Base-by-base conservation (phyloP, 92 coral and sea anemone species). In the Diadumene lineata region DNA sequence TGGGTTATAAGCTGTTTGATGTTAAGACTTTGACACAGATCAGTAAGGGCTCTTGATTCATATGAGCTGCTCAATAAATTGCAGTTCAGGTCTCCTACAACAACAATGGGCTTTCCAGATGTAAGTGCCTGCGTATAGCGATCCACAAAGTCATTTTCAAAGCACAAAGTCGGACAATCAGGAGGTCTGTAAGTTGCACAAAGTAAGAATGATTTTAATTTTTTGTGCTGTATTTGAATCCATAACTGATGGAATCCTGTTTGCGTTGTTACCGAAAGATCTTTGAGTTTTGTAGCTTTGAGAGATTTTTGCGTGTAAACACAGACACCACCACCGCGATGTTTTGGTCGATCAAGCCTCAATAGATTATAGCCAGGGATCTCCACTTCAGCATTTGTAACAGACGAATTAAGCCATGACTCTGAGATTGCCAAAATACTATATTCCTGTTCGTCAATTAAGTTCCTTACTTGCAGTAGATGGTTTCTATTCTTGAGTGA, bases 111-210 rank as follows among this genome's bases (percentile, higher is more conserved):
- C 69, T 82, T 76, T 0, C 60, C 60, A 69, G 16, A 28, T 11
- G 61, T 38, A 19, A 69, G 74, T 11, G 72, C 74, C 23, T 69
- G 34, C 6, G 15, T 18, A n/a, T 56, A 55, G 19, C 68, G n/a
- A n/a, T 31, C 27, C 50, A 57, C 76, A 56, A 83, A 50, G 16
- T 83, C 50, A 24, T 65, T 34, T 55, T 38, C 72, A 77, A 75
- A 70, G 31, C 78, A 60, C 34, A 31, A 24, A 22, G 69, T 43
- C 29, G 74, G 66, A 72, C 63, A 13, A 66, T 83, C 74, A 58
- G 84, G 84, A 24, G 88, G 79, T 27, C 88, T 78, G 29, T 84
- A 78, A 22, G 29, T 26, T 3, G 72, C 74, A 33, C 81, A 84
- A 17, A 83, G 25, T 8, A 84, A 34, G 13, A 84, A 18, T 31